Base-by-base conservation (phyloP, 2,113 vertebrate genomes). In the Ciconia stormi region DNA sequence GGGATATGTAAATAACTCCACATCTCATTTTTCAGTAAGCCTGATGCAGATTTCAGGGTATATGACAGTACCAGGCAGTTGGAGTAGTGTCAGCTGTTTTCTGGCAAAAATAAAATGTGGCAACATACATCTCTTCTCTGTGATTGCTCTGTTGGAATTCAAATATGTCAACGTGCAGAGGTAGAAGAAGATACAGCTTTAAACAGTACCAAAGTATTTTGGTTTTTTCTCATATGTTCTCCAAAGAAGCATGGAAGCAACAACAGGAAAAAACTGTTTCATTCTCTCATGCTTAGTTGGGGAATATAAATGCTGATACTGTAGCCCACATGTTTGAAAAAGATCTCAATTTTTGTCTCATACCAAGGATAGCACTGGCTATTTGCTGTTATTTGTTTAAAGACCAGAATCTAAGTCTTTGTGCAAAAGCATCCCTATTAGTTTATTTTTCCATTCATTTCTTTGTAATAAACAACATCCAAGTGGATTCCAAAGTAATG, bases 21-120 rank as follows among this genome's bases (percentile, higher is more conserved):
- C 4, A 7, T 86, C 49, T 95, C 97, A 96, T 53, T 89, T 86
- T 96, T 66, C 63, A 87, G 27, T 72, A 92, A 93, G 53, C 22
- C 20, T 65, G 55, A 42, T 49, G n/a, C 34, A 94, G 47, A 89
- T 88, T 84, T 94, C 69, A 82, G 74, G 58, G 50, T 80, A 84
- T 71, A 34, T 96, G 97, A 95, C 93, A 96, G 21, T 56, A 70
- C 25, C 53, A 91, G 89, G 55, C 67, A 97, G 44, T 55, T 96
- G 59, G 63, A 91, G 47, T 59, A 76, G 61, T 86, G n/a, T 78
- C 16, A 27, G 62, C 87, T 95, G 72, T 42, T 95, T 95, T 91
- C 38, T 97, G 90, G 97, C 47, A 94, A 91, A 96, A 97, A 96
- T 90, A 87, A 95, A 97, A 95, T 38, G 79, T 70, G 74, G 34